Base-by-base conservation (phyloP, 2,888 invertebrate species). In the Apamea anceps region DNA sequence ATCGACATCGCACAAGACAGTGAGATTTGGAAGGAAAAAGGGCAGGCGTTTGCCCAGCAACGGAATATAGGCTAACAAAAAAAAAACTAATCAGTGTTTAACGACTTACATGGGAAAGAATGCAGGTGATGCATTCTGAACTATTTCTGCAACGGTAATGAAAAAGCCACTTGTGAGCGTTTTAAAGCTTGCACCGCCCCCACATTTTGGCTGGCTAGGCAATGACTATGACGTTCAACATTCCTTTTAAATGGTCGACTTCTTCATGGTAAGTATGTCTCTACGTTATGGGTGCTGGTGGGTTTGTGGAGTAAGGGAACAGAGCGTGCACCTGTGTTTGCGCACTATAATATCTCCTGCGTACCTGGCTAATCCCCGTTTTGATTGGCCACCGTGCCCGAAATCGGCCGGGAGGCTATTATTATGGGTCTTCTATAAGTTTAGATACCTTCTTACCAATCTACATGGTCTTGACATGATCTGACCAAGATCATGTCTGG, bases 121-220 rank as follows among this genome's bases (percentile, higher is more conserved):
- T 81, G 74, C 63, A 76, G 66, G 42, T 74, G 57, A 77, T 80
- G 80, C 71, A 74, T 66, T 81, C 75, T 65, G 60, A 77, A 84
- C 77, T 85, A 84, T 85, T 84, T 84, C 63, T 60, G 77, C 62
- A 3, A 60, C 54, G 10, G 63, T 48, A 75, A 63, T 72, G 42
- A 72, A 77, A 73, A 67, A 28, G 5, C 21, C 21, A 68, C 10
- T 62, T 21, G 42, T 18, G 37, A 63, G 45, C 51, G 71, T 45
- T 51, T 32, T 42, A 6, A 18, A 37, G 37, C 42, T 54, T 60
- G 32, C 81, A 48, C 15, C 82, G 82, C 77, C 60, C 77, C 60
- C 54, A 82, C 62, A 57, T 51, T 48, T 66, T 60, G 68, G 28
- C 28, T 70, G 37, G 28, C 32, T 51, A 12, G 67, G 67, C 42